phyloP scores from a whole-genome alignment of 2,113 vertebrate genomes.

The Pundamilia nyererei region DNA sequence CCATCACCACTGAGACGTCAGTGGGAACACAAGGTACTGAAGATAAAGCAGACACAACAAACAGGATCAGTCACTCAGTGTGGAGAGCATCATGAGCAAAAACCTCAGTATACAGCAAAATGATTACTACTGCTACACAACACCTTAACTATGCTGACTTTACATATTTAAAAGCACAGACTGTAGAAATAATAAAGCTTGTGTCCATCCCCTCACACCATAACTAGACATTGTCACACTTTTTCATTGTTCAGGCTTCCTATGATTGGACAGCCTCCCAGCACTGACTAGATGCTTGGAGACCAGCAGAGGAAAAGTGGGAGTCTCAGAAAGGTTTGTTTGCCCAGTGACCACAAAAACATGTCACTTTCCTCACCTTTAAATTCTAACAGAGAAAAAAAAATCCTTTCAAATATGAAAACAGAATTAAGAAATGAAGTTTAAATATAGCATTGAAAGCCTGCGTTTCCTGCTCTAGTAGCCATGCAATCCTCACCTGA shows the following conservation, averaged over 20 bases:
- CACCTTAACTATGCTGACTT: background rate
- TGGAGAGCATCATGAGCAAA: background rate
- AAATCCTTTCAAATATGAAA: background rate
- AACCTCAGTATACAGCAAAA: background rate
- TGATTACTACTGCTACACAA: background rate
- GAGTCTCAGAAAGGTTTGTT: background rate
- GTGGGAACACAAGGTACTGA: slow-evolving; percentile 62
- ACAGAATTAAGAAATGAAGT: background rate
- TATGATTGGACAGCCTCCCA: background rate
- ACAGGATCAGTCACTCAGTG: background rate
- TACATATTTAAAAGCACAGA: background rate
- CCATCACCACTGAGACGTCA: slow-evolving; percentile 22
- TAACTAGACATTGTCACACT: background rate
- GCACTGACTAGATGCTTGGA: background rate
- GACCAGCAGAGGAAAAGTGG: background rate
- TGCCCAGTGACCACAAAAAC: background rate
- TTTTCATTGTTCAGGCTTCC: background rate
- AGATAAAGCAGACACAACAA: background rate
- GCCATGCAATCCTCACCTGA: slow-evolving; percentile 33
- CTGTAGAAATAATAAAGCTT: background rate
- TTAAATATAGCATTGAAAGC: background rate
- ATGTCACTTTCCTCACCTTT: background rate
- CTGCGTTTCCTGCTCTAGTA: background rate
- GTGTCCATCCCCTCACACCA: background rate
- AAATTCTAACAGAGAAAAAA: background rate